Conservation (phyloP, 1,140 invertebrate species). For the Lepidurus arcticus region DNA sequence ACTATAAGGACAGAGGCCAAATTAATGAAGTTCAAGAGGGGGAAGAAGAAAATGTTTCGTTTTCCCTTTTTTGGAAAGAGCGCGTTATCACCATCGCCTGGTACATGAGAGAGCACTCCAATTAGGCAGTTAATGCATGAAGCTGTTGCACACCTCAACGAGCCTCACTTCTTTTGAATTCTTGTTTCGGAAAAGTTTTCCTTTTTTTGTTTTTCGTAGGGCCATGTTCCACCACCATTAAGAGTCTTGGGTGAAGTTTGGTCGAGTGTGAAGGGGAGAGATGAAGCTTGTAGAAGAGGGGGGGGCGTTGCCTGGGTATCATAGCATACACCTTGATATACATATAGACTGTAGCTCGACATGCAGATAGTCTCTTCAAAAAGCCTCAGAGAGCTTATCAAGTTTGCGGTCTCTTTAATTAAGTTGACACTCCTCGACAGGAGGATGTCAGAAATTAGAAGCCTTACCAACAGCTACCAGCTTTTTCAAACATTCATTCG, state of each 20-base stretch:
- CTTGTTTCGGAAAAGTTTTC: background rate
- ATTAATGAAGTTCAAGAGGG: background rate
- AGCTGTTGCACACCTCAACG: conserved; percentile 18
- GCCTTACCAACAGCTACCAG: background rate
- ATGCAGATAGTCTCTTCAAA: background rate
- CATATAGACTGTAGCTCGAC: background rate
- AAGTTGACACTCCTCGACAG: background rate
- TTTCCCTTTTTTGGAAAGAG: background rate
- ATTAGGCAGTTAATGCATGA: conserved; percentile 19
- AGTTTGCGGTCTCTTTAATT: conserved; percentile 15
- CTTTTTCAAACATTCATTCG: background rate
- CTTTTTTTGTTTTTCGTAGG: background rate
- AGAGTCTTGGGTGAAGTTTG: background rate
- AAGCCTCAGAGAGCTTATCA: background rate
- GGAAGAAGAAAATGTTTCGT: background rate
- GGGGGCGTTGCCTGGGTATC: conserved; percentile 10
- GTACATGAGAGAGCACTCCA: conserved; percentile 18
- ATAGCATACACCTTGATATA: conserved; percentile 14
- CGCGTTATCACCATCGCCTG: conserved; percentile 5
- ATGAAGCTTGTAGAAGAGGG: background rate
- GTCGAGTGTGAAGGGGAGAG: background rate
- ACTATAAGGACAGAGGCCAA: background rate
- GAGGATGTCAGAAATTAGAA: background rate
- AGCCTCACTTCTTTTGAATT: conserved; percentile 12
- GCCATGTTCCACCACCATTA: background rate